Evolutionary conservation across 2,888 invertebrate genomes (phyloP), one percentile per base, ranked within the genome.

Genomic region (Coleophora flavipennella): DNA sequence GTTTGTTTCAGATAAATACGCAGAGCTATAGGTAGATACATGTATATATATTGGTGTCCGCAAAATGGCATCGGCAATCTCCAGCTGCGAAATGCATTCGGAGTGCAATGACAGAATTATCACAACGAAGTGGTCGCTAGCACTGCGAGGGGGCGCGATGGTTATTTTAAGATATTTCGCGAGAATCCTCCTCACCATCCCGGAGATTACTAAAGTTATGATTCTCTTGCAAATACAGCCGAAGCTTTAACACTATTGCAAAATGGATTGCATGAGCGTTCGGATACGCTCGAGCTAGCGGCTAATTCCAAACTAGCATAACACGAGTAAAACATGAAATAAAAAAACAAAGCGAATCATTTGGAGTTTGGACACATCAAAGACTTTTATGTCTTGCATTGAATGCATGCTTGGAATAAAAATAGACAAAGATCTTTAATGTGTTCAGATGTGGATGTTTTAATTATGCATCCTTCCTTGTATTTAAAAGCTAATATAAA

Each of bases 151-250:
- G 74, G 72, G 75, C 72, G 69, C 62, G 61, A 49, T 47, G 66
- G 70, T 60, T 83, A 84, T 84, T 81, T 75, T 67, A 68, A 79
- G 65, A 64, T 61, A 58, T 73, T 83, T 81, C 57, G 80, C 80
- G 69, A 71, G 75, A 77, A 75, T 49, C 20, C 20, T 3, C 20
- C 20, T 20, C 20, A 20, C 20, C 20, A 20, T 4, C 20, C 6
- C 20, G 55, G 54, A 59, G 61, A 66, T 69, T 69, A 65, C 20
- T 20, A 20, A 20, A 20, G 6, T 57, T 20, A 20, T 20, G 20
- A 20, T 20, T 20, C 6, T 20, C 20, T 6, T 20, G 20, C 20
- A n/a, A n/a, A n/a, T n/a, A 4, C 20, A 20, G 20, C 20, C 20
- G 6, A 20, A 20, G 20, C 20, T 20, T 20, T 4, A 20, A 20